phyloP scores from a whole-genome alignment of 2,113 vertebrate species.

The Etheostoma spectabile region DNA sequence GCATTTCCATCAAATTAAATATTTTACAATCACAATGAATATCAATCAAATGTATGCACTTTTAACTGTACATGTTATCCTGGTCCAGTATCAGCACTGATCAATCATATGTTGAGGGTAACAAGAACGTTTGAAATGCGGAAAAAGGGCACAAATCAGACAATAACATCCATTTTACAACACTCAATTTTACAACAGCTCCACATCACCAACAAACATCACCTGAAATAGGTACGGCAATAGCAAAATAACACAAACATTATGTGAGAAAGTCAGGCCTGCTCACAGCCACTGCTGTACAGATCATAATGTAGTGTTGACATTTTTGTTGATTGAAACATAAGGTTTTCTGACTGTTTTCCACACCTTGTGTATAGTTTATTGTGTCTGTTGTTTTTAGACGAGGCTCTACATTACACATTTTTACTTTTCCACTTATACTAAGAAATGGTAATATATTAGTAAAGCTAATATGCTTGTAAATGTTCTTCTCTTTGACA shows the following conservation, averaged over 20 bases:
- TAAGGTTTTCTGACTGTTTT: background rate
- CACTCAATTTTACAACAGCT: background rate
- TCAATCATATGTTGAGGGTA: background rate
- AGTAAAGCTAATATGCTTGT: background rate
- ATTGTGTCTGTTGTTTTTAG: background rate
- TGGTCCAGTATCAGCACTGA: background rate
- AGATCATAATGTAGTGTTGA: background rate
- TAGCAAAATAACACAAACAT: background rate
- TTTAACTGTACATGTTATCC: background rate
- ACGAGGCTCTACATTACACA: background rate
- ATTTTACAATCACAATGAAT: background rate
- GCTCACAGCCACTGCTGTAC: background rate
- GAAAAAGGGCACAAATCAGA: background rate
- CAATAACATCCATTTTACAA: background rate
- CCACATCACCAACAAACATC: background rate
- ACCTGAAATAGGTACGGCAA: background rate
- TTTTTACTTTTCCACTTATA: background rate
- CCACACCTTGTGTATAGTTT: background rate
- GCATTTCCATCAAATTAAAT: background rate
- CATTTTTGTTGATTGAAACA: background rate
- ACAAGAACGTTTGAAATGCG: background rate
- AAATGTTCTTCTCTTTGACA: background rate
- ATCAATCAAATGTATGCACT: conserved; percentile 2
- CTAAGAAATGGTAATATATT: background rate
- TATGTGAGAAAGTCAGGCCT: background rate